Base-by-base conservation (phyloP, 2,888 invertebrate species). In the Allolobophora icterica region DNA sequence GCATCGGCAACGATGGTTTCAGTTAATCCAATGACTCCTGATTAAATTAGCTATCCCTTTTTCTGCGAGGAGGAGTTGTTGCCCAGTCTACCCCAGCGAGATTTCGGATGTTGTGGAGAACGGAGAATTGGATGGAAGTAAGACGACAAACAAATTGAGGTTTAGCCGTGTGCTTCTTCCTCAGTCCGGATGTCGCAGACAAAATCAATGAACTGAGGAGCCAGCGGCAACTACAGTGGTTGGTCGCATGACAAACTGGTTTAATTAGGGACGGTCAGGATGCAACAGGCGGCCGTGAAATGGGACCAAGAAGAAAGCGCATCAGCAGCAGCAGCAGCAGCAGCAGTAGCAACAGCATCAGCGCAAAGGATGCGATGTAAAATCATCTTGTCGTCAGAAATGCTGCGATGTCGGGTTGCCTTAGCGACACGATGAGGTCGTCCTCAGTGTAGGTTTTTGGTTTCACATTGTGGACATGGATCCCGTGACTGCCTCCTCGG, bases 131-230 rank as follows among this genome's bases (percentile, higher is more conserved):
- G 71, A n/a, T 71, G 71, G 11, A 71, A 71, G 17, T 71, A 71
- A 71, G 71, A 71, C 71, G 71, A 71, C 71, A 71, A 71, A 71
- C 52, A 52, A 52, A 52, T 24, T 52, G 52, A 52, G 52, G 52
- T 52, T 52, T 52, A 24, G 52, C 52, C 52, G 52, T 52, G 52
- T 24, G 52, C 52, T 52, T 52, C 52, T n/a, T n/a, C n/a, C n/a
- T n/a, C n/a, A n/a, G n/a, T n/a, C n/a, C n/a, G 52, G 52, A 52
- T 52, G 52, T 52, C 24, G 24, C 52, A 1, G 52, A 24, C 13
- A 52, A n/a, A 71, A 71, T 71, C 71, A n/a, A 71, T 71, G 71
- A 71, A 71, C n/a, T 71, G 71, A 71, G 52, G 30, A 71, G 71
- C 71, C n/a, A n/a, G 71, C 5, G 71, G 30, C 71, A n/a, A 8